A percentile compares a stretch with the other conserved stretches of the same genome.
Evolutionary conservation across 2,888 invertebrate genomes (phyloP).

Genomic region (Copidosoma aretas): DNA sequence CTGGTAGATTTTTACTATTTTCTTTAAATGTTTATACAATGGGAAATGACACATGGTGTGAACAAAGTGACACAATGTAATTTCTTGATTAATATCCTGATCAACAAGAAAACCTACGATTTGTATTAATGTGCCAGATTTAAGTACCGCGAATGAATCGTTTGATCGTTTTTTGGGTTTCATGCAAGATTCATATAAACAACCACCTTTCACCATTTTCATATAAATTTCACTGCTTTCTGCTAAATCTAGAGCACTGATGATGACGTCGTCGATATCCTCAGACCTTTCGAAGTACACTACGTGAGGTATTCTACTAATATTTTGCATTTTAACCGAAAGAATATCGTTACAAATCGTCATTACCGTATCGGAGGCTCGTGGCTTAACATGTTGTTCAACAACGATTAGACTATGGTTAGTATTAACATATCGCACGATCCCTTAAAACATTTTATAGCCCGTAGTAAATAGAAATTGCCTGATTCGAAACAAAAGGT

Average conservation of each 20-base stretch:
- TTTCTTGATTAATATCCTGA: not conserved
- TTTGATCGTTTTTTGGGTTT: not conserved
- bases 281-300: not conserved
- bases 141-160: not conserved
- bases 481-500: constrained; percentile 8
- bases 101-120: not conserved
- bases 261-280: not conserved
- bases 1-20: no score
- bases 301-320: not conserved
- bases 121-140: not conserved
- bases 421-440: not conserved
- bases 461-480: constrained; percentile 1
- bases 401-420: not conserved
- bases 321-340: not conserved
- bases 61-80: no score
- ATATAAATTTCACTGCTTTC: not conserved
- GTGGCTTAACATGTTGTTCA: not conserved
- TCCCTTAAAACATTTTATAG: constrained; percentile 12
- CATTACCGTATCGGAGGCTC: not conserved
- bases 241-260: not conserved
- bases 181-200: not conserved
- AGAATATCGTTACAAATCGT: not conserved
- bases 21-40: no score
- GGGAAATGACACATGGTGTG: no score
- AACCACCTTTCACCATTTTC: constrained; percentile 5